A percentile compares a stretch with the other conserved stretches of the same genome.
These are phyloP conservation scores for Bhutanitis thaidina DNA, from an alignment of 2,888 invertebrate genomes.

Conservation along the genomic window DNA sequence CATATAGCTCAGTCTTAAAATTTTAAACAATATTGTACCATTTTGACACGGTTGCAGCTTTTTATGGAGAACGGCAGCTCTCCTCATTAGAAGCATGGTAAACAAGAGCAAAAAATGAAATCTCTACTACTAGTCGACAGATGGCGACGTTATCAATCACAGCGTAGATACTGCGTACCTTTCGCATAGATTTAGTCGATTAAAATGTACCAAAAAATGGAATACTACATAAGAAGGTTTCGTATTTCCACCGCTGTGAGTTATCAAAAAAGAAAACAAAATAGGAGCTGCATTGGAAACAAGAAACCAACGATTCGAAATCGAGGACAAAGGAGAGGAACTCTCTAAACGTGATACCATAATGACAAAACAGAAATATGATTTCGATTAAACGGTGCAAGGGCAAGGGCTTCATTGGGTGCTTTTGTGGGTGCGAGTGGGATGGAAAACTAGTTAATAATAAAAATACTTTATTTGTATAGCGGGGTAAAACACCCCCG, in stretches of 20 bases:
- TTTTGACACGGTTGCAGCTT: constrained; percentile 75
- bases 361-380: constrained; percentile 80
- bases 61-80: constrained; percentile 52
- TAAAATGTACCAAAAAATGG: constrained; percentile 23
- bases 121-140: constrained; percentile 59
- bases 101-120: constrained; percentile 46
- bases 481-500: constrained; percentile 79
- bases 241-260: constrained; percentile 55
- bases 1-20: constrained; percentile 71
- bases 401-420: constrained; percentile 47
- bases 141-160: constrained; percentile 45
- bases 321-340: constrained; percentile 74
- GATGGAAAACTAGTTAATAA: constrained; percentile 70
- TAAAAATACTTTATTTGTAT: constrained; percentile 79
- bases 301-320: constrained; percentile 72
- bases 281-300: constrained; percentile 67
- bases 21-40: constrained; percentile 71
- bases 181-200: constrained; percentile 4
- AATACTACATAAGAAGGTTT: constrained; percentile 36
- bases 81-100: constrained; percentile 64
- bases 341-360: constrained; percentile 75
- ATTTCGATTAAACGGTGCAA: constrained; percentile 76
- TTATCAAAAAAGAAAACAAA: constrained; percentile 58
- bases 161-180: constrained; percentile 3
- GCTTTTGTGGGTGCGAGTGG: constrained; percentile 49